Percentiles rank a stretch among this genome's conserved stretches.
phyloP scores from a whole-genome alignment of 2,797 vertebrate genomes.

The Heterohyrax brucei region DNA sequence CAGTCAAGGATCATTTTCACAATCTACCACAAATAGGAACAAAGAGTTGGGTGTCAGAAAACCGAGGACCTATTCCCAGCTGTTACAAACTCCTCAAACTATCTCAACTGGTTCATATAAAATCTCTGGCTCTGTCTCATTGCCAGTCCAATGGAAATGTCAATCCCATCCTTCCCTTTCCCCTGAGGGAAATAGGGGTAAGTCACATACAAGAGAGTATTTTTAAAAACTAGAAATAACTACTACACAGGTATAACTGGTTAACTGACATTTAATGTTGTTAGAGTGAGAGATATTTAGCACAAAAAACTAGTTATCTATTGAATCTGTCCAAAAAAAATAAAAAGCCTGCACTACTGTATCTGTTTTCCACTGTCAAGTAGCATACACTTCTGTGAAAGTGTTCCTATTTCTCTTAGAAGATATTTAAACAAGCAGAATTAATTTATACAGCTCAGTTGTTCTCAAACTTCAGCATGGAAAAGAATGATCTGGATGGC shows the following conservation, averaged over 20 bases:
- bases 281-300: neutral
- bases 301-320: neutral
- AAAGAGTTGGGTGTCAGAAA: neutral
- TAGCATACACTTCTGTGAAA: neutral
- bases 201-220: neutral
- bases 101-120: neutral
- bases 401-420: neutral
- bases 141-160: neutral
- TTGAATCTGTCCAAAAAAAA: neutral
- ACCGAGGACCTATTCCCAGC: neutral
- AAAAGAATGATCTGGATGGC: neutral
- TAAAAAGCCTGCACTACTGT: fast-evolving
- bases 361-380: neutral
- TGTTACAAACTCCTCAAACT: neutral
- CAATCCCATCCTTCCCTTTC: neutral
- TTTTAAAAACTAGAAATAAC: neutral
- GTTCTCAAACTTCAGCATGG: neutral
- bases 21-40: neutral
- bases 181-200: neutral
- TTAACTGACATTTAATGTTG: neutral
- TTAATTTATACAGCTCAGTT: neutral
- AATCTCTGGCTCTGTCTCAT: neutral
- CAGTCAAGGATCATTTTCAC: neutral
- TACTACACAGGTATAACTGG: neutral
- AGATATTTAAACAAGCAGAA: neutral